These are phyloP conservation scores for Xenus cinereus DNA, from an alignment of 2,113 vertebrate genomes.

Conservation along the genomic window DNA sequence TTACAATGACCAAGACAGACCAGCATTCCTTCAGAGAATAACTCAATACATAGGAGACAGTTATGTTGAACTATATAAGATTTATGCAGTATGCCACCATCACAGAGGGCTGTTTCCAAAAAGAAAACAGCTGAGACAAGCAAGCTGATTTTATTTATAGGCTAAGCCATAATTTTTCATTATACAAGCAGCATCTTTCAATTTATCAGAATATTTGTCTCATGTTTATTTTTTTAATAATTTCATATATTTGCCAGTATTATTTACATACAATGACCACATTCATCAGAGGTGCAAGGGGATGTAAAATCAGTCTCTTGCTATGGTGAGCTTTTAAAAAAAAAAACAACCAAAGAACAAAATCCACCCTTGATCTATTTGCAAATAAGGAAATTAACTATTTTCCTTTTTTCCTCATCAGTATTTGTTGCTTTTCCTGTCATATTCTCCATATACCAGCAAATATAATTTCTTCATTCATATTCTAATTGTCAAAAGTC, in stretches of 20 bases:
- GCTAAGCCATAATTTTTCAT: not conserved
- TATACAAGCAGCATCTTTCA: not conserved
- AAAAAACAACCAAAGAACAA: not conserved
- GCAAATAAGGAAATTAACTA: not conserved
- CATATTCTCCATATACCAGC: not conserved
- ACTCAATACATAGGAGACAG: not conserved
- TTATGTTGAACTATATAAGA: slow-evolving; percentile 30
- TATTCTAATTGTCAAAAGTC: not conserved
- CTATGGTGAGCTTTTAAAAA: not conserved
- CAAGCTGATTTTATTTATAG: slow-evolving; percentile 27
- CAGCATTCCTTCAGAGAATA: slow-evolving; percentile 26
- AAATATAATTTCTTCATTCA: not conserved
- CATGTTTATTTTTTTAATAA: slow-evolving; percentile 45
- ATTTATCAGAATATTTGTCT: slow-evolving; percentile 12
- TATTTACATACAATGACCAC: not conserved
- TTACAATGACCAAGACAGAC: slow-evolving; percentile 1
- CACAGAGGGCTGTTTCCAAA: slow-evolving; percentile 27
- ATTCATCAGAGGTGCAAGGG: not conserved
- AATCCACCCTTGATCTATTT: not conserved
- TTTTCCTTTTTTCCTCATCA: not conserved
- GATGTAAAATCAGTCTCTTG: not conserved
- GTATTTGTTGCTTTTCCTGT: not conserved
- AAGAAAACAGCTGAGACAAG: slow-evolving; percentile 42
- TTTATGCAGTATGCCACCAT: not conserved
- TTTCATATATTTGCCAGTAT: not conserved